These are phyloP conservation scores for Leucosticte australis DNA, from an alignment of 2,113 vertebrate genomes.

Conservation along the genomic window DNA sequence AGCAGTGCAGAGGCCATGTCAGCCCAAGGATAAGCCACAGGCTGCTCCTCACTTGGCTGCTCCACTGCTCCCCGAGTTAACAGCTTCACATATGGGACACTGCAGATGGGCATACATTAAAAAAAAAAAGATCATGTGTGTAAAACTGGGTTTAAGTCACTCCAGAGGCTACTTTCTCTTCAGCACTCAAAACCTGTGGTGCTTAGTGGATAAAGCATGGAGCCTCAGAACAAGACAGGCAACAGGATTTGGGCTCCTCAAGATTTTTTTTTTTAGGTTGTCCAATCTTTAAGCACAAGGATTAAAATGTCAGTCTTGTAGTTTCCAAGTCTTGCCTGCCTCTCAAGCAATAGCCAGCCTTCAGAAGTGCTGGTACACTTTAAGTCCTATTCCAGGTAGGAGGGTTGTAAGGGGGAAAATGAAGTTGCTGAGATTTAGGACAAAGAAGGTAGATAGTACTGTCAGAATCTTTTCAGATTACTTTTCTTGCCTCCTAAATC, in stretches of 20 bases:
- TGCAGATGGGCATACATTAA: not conserved
- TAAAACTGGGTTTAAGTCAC: not conserved
- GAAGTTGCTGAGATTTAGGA: not conserved
- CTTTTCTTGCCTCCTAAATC: not conserved
- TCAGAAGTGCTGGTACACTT: not conserved
- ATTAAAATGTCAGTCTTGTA: not conserved
- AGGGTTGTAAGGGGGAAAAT: not conserved
- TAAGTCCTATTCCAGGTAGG: not conserved
- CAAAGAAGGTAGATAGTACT: not conserved
- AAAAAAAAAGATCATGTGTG: not conserved
- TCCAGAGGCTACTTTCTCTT: not conserved
- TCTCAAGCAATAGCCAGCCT: not conserved
- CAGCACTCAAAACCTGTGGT: not conserved
- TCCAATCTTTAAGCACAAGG: not conserved
- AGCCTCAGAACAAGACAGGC: not conserved
- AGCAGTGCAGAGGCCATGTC: rapidly evolving
- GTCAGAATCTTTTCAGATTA: not conserved
- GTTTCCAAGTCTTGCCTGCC: not conserved
- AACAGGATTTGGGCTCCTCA: not conserved
- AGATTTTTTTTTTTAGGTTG: not conserved
- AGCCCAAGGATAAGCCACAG: not conserved
- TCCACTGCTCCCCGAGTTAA: not conserved
- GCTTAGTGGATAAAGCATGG: not conserved
- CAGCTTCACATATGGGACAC: not conserved
- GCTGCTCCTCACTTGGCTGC: not conserved